Conservation (phyloP, 2,113 vertebrate genomes). For the Gasterosteus aculeatus region DNA sequence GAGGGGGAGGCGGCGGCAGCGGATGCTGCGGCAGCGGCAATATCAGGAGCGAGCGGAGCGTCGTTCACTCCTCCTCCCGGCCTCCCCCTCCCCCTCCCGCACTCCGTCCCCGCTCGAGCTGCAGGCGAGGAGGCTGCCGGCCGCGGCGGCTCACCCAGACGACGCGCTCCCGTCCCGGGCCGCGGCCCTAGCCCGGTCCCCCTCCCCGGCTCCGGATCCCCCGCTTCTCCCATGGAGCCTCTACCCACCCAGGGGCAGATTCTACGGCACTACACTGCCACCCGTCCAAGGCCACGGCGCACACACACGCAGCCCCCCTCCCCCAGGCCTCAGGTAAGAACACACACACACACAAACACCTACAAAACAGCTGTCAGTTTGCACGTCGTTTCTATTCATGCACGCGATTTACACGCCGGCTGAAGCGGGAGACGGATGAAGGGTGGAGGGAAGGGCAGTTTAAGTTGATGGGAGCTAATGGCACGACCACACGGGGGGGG, state of each 20-base stretch:
- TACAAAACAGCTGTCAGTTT: constrained; percentile 34
- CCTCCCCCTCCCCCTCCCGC: constrained; percentile 74
- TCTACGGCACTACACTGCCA: constrained; percentile 91
- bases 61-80: constrained; percentile 68
- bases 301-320: constrained; percentile 86
- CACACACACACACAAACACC: constrained; percentile 48
- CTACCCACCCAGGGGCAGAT: constrained; percentile 89
- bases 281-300: constrained; percentile 90
- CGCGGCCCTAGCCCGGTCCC: constrained; percentile 68
- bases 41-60: constrained; percentile 77
- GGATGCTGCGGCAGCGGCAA: constrained; percentile 78
- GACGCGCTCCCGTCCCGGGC: constrained; percentile 50
- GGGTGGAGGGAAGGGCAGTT: constrained; percentile 1
- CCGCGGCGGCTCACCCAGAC: constrained; percentile 40
- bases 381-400: neutral
- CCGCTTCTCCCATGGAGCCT: constrained; percentile 85
- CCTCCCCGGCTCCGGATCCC: constrained; percentile 62
- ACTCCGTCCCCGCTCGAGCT: constrained; percentile 73
- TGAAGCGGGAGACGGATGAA: constrained; percentile 21
- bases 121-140: constrained; percentile 50
- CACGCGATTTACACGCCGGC: neutral
- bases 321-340: constrained; percentile 84
- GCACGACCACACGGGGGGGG: constrained; percentile 9
- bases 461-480: constrained; percentile 14
- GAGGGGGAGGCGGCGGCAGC: constrained; percentile 82